Evolutionary conservation across 1,140 invertebrate species (phyloP), one percentile per base, ranked within the genome.

Genomic region (Pantala flavescens): DNA sequence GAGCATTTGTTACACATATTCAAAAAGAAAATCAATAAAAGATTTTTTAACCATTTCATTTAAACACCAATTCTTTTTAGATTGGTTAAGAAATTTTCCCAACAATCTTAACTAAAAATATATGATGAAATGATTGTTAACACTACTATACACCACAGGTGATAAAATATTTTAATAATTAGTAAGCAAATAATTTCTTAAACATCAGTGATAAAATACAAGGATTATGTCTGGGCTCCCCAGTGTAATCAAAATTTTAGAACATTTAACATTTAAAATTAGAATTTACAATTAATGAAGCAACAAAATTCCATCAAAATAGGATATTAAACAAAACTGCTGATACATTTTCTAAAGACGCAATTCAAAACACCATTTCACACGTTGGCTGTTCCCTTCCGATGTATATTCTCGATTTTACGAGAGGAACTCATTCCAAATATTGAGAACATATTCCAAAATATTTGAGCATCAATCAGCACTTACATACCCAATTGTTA

Each of bases 91-190:
- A 63, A 63, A 7, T 36, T 36, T 63, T 63, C 49, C 49, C 49
- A 63, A 63, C 49, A 63, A 63, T 63, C n/a, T 63, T 63, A 63
- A 63, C 49, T 63, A 63, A 63, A 63, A 63, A 63, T 63, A 19
- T 19, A 63, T 19, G 49, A 63, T 63, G 49, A 63, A 63, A 63
- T 63, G 16, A 63, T 63, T 63, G 49, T 63, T 63, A 63, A 63
- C 49, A 63, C 49, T 63, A 63, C 49, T 63, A 63, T 63, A 63
- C 49, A 63, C 49, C 49, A 63, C 49, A 63, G 49, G 49, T 63
- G 49, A 63, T 63, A 63, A 63, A 63, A 63, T 63, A 63, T 63
- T 63, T 63, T 63, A 63, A 63, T 63, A 63, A 63, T 63, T 63
- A 63, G 49, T 63, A 63, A 63, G 49, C 49, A 63, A 63, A 63